phyloP scores from a whole-genome alignment of 2,888 invertebrate genomes.

The Erpobdella octoculata region DNA sequence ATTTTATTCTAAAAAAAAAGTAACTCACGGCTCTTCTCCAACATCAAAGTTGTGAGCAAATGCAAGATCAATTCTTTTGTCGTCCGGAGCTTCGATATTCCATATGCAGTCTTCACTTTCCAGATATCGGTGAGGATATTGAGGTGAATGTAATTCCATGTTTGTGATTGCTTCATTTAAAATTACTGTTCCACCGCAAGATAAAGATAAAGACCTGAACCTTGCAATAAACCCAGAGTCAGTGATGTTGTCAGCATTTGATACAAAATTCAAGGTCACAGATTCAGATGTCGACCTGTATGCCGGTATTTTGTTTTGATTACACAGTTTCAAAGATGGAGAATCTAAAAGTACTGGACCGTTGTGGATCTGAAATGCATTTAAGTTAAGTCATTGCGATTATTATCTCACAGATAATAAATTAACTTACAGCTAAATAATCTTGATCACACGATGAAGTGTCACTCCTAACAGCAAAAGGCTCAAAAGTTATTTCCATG shows the following conservation, averaged over 20 bases:
- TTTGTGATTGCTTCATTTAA: conserved; percentile 53
- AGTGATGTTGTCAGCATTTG: conserved; percentile 61
- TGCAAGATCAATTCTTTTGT: conserved; percentile 63
- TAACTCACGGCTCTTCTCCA: background rate
- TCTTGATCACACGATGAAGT: conserved; percentile 71
- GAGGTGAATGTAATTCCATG: conserved; percentile 65
- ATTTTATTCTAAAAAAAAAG: background rate
- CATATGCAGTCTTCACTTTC: conserved; percentile 67
- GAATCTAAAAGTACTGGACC: no score
- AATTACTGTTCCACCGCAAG: conserved; percentile 65
- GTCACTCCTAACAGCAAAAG: conserved; percentile 71
- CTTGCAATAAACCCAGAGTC: conserved; percentile 51
- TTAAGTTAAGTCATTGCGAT: no score
- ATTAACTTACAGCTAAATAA: conserved; percentile 58
- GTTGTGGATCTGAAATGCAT: no score
- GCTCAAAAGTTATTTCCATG: conserved; percentile 77
- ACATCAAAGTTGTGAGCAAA: conserved; percentile 54
- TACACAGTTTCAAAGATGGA: conserved; percentile 69
- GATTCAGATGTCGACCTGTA: conserved; percentile 82
- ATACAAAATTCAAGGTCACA: conserved; percentile 81
- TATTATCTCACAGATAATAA: conserved; percentile 46
- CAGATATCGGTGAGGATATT: conserved; percentile 67
- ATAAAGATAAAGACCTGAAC: conserved; percentile 51
- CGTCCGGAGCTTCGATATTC: conserved; percentile 62
- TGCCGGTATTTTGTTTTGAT: conserved; percentile 74